Evolutionary conservation across 2,797 vertebrate genomes (phyloP), one percentile per base, ranked within the genome.

Genomic region (Siniperca undulata): DNA sequence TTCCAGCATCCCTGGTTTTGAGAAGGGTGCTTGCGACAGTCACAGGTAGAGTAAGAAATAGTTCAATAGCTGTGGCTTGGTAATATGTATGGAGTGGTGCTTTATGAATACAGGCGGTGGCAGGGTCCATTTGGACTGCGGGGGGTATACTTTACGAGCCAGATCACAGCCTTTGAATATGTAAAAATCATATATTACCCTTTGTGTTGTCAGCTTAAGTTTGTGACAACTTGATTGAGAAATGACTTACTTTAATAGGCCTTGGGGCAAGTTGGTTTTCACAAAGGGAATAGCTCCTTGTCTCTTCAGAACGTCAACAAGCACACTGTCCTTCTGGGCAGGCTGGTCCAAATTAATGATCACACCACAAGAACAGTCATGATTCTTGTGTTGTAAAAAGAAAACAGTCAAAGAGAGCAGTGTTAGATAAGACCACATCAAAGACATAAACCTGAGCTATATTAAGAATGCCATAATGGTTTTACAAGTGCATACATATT

Each of bases 211-310:
- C 11, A 9, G 42, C 36, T 36, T 14, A 1, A 48, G 5, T 11
- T 14, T 20, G 3, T 7, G 1, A 53, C 24, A 44, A 44, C 2
- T 5, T 46, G 0, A 46, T 8, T 24, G 17, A 52, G 22, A 36
- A 81, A 75, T 38, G 0, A 79, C 86, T 92, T 94, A 99, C 98
- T 73, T 98, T 27, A 97, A 58, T 27, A 99, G 91, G 65, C 94
- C 95, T 91, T 99, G 97, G 0, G 97, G 96, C 36, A 99, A 0
- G 12, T 99, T 99, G 88, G 98, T 99, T 91, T 96, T 97, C 82
- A 97, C 96, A 48, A 98, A 99, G 0, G 98, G 98, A 89, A 99
- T 93, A 0, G 98, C 98, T 0, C 98, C 98, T 90, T 98, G 98
- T 80, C 93, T 96, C 95, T 97, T 99, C 87, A 99, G 90, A 67